These are phyloP conservation scores for Nyctibius grandis DNA, from an alignment of 2,797 vertebrate genomes.

Conservation along the genomic window DNA sequence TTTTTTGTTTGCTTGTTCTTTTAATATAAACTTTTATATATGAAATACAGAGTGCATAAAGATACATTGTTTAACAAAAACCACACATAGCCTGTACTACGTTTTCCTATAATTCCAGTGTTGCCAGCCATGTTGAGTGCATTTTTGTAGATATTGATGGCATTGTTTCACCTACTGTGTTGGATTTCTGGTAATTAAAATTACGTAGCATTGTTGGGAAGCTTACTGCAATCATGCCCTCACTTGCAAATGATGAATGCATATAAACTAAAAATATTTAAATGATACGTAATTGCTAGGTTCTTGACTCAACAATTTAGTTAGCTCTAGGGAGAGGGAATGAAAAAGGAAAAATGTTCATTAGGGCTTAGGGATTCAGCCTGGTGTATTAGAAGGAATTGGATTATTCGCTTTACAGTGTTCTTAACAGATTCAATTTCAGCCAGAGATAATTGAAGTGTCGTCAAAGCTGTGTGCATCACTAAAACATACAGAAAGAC, in stretches of 20 bases:
- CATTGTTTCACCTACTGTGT: not conserved
- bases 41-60: not conserved
- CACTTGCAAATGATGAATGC: conserved; percentile 30
- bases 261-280: conserved; percentile 69
- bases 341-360: conserved; percentile 57
- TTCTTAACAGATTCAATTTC: conserved; percentile 69
- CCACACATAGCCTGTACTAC: not conserved
- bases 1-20: not conserved
- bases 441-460: conserved; percentile 49
- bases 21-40: not conserved
- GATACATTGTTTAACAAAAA: not conserved
- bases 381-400: conserved; percentile 57
- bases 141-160: not conserved
- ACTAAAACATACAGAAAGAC: conserved; percentile 36
- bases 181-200: conserved; percentile 68
- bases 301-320: conserved; percentile 67
- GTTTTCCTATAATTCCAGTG: not conserved
- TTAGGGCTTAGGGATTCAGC: conserved; percentile 55
- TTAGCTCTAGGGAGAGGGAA: conserved; percentile 43
- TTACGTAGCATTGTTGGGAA: conserved; percentile 42
- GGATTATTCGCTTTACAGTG: conserved; percentile 57
- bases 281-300: conserved; percentile 60
- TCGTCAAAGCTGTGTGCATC: conserved; percentile 35
- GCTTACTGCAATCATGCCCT: conserved; percentile 36
- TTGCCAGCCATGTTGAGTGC: not conserved